A percentile compares a stretch with the other conserved stretches of the same genome.
These are phyloP conservation scores for Drosophila emarginata DNA, from an alignment of 2,888 invertebrate species.

Conservation along the genomic window DNA sequence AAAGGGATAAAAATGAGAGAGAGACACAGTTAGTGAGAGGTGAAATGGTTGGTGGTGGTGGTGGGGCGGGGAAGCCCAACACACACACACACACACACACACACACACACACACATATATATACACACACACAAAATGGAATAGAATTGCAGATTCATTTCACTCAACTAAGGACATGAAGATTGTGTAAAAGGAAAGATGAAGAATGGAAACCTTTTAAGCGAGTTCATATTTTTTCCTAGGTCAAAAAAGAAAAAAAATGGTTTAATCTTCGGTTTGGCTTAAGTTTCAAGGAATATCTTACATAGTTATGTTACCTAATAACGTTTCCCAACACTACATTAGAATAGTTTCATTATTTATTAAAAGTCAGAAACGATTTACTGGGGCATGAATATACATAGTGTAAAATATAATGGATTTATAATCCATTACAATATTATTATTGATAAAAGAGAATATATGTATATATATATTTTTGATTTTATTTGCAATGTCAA, in stretches of 20 bases:
- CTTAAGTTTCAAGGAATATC: not conserved
- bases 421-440: too few relatives aligned
- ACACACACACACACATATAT: constrained; percentile 7
- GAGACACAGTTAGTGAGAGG: not conserved
- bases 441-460: too few relatives aligned
- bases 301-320: not conserved
- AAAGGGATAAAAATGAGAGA: constrained; percentile 21
- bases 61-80: not conserved
- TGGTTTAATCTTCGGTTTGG: not conserved
- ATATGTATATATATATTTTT: too few relatives aligned
- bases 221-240: constrained; percentile 43
- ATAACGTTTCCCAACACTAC: not conserved
- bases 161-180: constrained; percentile 55
- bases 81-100: constrained; percentile 22
- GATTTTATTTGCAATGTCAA: too few relatives aligned
- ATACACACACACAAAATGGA: constrained; percentile 51
- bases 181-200: not conserved
- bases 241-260: not conserved
- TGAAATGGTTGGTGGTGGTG: too few relatives aligned
- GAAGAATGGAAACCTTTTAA: constrained; percentile 48
- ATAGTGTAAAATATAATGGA: too few relatives aligned
- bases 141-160: constrained; percentile 78
- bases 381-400: too few relatives aligned
- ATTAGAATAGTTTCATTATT: not conserved
- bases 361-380: too few relatives aligned